Base-by-base conservation (phyloP, 2,113 vertebrate genomes). In the Capreolus pygargus region DNA sequence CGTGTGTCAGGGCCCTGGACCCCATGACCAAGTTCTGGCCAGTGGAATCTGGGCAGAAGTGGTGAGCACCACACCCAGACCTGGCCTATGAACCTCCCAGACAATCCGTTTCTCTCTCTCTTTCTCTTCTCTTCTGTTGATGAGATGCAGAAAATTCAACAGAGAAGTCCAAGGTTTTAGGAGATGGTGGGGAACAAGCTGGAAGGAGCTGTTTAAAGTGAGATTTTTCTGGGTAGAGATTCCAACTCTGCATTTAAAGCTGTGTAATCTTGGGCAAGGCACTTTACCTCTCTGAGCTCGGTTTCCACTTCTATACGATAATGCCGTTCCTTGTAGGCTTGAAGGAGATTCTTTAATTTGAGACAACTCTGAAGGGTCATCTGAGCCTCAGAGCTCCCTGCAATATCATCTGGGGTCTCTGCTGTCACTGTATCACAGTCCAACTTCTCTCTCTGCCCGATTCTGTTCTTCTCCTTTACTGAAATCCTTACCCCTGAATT, bases 341-440 rank as follows among this genome's bases (percentile, higher is more conserved):
- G 25, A 27, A 28, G 39, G 67, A 30, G 12, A 54, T 17, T 36
- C 57, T 93, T 70, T 47, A 7, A 76, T 76, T 9, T 50, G 45
- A 61, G 39, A 74, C 52, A 47, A 27, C 61, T 23, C n/a, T 17
- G 16, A 36, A 30, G 45, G 39, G 21, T 25, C 82, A 3, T 25
- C 14, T 14, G 33, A 70, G 47, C 13, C 30, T 67, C 67, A 83
- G 47, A 5, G 8, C n/a, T 21, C 7, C 81, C 57, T 39, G 70
- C 13, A 8, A 11, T 3, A 3, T 21, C 28, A 12, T 21, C 36
- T 10, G 43, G 23, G 60, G 28, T 57, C 50, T 78, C 55, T 28
- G 19, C 23, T 11, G 50, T 33, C 27, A 0, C 43, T 4, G 13
- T 0, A 0, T 15, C 74, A 61, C 21, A 14, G 61, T 16, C 30